Evolutionary conservation across 2,888 invertebrate genomes (phyloP).

Genomic region (Torymus aiolomorphi): DNA sequence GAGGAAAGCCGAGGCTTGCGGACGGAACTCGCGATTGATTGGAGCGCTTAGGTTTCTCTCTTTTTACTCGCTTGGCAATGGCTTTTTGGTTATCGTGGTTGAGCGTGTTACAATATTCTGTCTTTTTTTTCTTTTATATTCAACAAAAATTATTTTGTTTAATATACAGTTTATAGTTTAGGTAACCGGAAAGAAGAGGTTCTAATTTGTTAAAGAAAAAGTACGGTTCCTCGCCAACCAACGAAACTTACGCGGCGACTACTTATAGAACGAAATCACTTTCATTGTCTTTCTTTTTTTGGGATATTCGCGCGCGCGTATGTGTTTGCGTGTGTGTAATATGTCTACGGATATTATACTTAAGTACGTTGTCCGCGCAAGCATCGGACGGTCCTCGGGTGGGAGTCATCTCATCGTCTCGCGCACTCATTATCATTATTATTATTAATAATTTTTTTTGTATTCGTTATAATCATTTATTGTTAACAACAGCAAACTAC

Average conservation of each 20-base stretch:
- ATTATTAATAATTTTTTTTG: conserved; percentile 18
- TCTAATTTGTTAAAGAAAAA: too few relatives aligned
- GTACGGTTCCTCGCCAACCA: background rate
- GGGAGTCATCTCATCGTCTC: conserved; percentile 8
- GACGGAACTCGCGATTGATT: too few relatives aligned
- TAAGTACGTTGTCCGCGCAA: conserved; percentile 2
- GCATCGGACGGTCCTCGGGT: conserved; percentile 57
- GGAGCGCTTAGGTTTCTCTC: too few relatives aligned
- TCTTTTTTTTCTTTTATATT: too few relatives aligned
- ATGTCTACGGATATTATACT: background rate
- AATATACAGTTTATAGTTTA: too few relatives aligned
- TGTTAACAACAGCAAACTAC: conserved; percentile 72
- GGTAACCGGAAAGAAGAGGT: too few relatives aligned
- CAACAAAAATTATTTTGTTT: too few relatives aligned
- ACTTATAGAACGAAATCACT: background rate
- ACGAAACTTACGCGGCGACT: background rate
- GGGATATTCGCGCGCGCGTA: background rate
- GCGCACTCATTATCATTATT: conserved; percentile 25
- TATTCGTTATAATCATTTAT: conserved; percentile 56
- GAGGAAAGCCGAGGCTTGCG: too few relatives aligned
- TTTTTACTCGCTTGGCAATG: too few relatives aligned
- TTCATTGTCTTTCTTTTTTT: background rate
- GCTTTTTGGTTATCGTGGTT: too few relatives aligned
- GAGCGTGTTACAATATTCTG: too few relatives aligned
- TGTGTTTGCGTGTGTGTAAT: too few relatives aligned